Conservation (phyloP, 1,140 invertebrate genomes). For the Plodia interpunctella region DNA sequence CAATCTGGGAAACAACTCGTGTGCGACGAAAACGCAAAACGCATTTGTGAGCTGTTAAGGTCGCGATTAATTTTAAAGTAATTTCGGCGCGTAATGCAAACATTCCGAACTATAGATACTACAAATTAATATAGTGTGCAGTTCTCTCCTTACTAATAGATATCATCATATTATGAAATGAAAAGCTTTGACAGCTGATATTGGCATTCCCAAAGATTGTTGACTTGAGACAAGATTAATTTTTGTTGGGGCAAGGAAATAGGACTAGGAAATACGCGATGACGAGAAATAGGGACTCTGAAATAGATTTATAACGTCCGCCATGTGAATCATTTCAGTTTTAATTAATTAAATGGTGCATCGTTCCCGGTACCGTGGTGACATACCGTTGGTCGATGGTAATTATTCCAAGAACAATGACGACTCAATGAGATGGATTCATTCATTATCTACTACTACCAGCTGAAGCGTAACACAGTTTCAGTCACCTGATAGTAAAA, state of each 20-base stretch:
- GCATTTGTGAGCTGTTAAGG: conserved; percentile 56
- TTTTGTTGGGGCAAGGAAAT: too few species aligned
- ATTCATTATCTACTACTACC: conserved; percentile 22
- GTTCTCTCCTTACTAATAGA: too few species aligned
- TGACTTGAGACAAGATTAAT: too few species aligned
- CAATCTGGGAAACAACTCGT: conserved; percentile 48
- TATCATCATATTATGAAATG: too few species aligned
- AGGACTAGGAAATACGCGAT: too few species aligned
- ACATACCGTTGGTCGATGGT: conserved; percentile 29
- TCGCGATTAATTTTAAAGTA: conserved; percentile 43
- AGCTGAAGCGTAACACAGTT: background rate
- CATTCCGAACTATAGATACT: conserved; percentile 12
- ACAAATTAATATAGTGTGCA: too few species aligned
- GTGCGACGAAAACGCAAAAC: conserved; percentile 35
- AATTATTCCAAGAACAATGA: conserved; percentile 35
- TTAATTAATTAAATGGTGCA: conserved; percentile 23
- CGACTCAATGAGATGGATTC: conserved; percentile 32
- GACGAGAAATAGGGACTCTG: too few species aligned
- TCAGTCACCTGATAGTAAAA: conserved; percentile 5
- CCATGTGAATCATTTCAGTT: conserved; percentile 26
- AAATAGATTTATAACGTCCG: conserved; percentile 20
- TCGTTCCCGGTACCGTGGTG: conserved; percentile 20
- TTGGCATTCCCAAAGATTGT: too few species aligned
- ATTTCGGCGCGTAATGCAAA: conserved; percentile 18
- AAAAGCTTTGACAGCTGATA: too few species aligned